Evolutionary conservation across 2,113 vertebrate genomes (phyloP).

Genomic region (Pachyramphus minor): DNA sequence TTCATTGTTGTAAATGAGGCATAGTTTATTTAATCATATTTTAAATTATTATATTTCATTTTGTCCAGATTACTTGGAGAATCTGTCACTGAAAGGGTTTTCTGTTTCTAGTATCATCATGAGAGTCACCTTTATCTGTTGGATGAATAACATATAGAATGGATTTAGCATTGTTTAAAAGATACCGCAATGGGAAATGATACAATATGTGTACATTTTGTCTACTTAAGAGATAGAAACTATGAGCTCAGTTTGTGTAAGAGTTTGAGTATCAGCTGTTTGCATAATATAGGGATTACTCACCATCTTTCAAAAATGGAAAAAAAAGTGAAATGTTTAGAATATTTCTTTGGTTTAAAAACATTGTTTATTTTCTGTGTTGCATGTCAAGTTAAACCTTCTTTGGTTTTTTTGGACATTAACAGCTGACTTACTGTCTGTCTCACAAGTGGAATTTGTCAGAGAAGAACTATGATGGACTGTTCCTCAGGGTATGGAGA

Average conservation of each 20-base stretch:
- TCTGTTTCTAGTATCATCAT: neutral
- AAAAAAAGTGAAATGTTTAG: neutral
- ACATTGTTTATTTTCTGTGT: neutral
- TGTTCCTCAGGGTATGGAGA: neutral
- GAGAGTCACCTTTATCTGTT: neutral
- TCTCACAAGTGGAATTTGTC: neutral
- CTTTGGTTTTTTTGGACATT: neutral
- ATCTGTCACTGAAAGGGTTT: neutral
- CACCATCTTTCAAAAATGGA: neutral
- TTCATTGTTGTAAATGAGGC: neutral
- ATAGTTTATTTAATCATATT: neutral
- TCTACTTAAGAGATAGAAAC: neutral
- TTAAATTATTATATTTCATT: neutral
- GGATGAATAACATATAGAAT: neutral
- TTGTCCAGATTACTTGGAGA: neutral
- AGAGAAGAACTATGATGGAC: neutral
- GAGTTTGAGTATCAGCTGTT: neutral
- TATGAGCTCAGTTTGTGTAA: neutral
- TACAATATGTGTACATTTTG: neutral
- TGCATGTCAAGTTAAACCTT: neutral
- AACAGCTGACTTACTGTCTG: neutral
- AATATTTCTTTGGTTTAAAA: neutral
- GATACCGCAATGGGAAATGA: neutral
- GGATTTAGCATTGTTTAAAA: neutral
- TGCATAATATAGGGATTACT: neutral